Percentiles rank a stretch among this genome's conserved stretches.
Evolutionary conservation across 92 coral and sea anemone species (phyloP).

Genomic region (Phenganax subtilis): DNA sequence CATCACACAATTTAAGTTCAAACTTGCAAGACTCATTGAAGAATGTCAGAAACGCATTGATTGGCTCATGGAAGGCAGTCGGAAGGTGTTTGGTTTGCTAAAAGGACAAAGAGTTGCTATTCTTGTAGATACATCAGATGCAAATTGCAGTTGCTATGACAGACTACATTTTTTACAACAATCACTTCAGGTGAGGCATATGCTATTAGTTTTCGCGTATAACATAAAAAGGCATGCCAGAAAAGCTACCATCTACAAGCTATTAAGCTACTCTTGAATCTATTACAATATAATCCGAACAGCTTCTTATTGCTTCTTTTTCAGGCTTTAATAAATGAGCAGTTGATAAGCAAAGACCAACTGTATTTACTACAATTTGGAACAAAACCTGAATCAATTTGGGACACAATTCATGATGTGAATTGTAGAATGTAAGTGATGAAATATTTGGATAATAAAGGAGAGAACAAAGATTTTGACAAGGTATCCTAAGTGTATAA

Average conservation of each 20-base stretch:
- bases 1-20: conserved; percentile 27
- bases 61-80: conserved; percentile 83
- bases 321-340: conserved; percentile 85
- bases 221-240: not conserved
- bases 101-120: conserved; percentile 85
- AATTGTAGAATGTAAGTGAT: conserved; percentile 87
- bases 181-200: conserved; percentile 63
- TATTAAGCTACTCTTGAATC: not conserved
- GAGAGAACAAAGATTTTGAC: no score
- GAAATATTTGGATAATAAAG: not conserved
- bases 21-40: conserved; percentile 57
- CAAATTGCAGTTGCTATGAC: conserved; percentile 83
- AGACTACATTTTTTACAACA: conserved; percentile 83
- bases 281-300: not conserved
- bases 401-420: conserved; percentile 89
- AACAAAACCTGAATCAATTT: conserved; percentile 65
- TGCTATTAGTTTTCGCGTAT: not conserved
- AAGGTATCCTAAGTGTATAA: not conserved
- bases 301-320: not conserved
- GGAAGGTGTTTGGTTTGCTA: conserved; percentile 93
- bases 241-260: not conserved
- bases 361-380: conserved; percentile 86
- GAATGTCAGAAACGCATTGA: conserved; percentile 86
- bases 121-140: conserved; percentile 94
- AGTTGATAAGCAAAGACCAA: conserved; percentile 74